Base-by-base conservation (phyloP, 2,888 invertebrate species). In the Caenorhabditis doughertyi region DNA sequence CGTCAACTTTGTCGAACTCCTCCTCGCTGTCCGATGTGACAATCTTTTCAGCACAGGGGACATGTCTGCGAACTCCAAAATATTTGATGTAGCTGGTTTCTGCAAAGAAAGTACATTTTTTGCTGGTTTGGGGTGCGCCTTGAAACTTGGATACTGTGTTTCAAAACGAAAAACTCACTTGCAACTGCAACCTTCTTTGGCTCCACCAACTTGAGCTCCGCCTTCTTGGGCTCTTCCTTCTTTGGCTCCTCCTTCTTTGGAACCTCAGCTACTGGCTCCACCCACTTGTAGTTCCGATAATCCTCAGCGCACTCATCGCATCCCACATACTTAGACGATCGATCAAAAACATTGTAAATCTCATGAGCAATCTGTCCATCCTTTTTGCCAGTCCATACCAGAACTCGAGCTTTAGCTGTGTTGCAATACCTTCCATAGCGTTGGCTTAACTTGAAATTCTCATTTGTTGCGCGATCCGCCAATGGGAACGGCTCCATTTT, bases 401-500 rank as follows among this genome's bases (percentile, higher is more conserved):
- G 56, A 7, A 56, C 56, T 18, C 32, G 29, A 7, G 13, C 16
- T 3, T 32, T n/a, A 27, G 32, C 56, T 3, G 16, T 32, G 32
- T 18, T 32, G 32, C 56, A 56, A 32, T 56, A 56, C 3, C 56
- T 11, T 1, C 56, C 56, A 21, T 56, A 56, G 4, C 21, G 18
- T 0, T 29, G 18, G 18, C n/a, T 9, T 4, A 8, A 21, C n/a
- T 32, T 18, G 56, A 18, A 56, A 29, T n/a, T 4, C 18, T n/a
- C 8, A 16, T 56, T n/a, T 8, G 18, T 18, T 7, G 9, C 16
- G 21, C 56, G 56, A 16, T 56, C 29, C 3, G 18, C 9, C 32
- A 64, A 7, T 32, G 64, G 64, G 64, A 21, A 65, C 1, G 64
- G 64, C 49, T 65, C 64, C 8, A 21, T 32, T 11, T 49, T 65